These are phyloP conservation scores for Ara ararauna DNA, from an alignment of 2,797 vertebrate species.

Conservation along the genomic window DNA sequence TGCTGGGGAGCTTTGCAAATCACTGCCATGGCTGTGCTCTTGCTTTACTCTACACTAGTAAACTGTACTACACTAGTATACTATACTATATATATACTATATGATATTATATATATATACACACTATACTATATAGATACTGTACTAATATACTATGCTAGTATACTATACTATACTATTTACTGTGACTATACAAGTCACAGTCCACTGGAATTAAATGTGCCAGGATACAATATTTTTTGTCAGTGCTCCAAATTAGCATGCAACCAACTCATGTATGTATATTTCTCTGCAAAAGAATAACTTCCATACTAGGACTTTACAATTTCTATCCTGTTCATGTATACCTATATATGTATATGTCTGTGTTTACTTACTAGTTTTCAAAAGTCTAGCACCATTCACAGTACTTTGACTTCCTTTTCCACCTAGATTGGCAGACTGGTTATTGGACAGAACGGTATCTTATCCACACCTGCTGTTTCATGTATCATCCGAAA, in stretches of 20 bases:
- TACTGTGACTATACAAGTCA: background rate
- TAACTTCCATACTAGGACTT: background rate
- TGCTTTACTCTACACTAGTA: background rate
- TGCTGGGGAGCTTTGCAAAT: background rate
- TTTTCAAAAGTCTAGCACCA: background rate
- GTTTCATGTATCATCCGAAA: slow-evolving; percentile 98
- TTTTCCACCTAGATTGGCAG: slow-evolving; percentile 89
- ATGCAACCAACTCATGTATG: accelerated
- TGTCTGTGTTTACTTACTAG: background rate
- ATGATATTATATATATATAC: no score
- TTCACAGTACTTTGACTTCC: background rate
- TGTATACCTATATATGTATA: background rate
- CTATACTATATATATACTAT: background rate
- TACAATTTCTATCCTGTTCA: background rate
- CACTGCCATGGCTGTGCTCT: background rate
- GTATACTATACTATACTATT: background rate
- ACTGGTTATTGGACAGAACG: slow-evolving; percentile 95
- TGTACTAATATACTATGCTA: no score
- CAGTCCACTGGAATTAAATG: background rate
- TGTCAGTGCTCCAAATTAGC: background rate
- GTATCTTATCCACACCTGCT: slow-evolving; percentile 96
- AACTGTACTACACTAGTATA: background rate
- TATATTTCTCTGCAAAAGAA: background rate
- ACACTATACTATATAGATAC: no score
- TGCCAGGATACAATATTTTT: background rate